Percentiles rank a stretch among this genome's conserved stretches.
Conservation (phyloP, 2,797 vertebrate genomes). For the Helarctos malayanus region DNA sequence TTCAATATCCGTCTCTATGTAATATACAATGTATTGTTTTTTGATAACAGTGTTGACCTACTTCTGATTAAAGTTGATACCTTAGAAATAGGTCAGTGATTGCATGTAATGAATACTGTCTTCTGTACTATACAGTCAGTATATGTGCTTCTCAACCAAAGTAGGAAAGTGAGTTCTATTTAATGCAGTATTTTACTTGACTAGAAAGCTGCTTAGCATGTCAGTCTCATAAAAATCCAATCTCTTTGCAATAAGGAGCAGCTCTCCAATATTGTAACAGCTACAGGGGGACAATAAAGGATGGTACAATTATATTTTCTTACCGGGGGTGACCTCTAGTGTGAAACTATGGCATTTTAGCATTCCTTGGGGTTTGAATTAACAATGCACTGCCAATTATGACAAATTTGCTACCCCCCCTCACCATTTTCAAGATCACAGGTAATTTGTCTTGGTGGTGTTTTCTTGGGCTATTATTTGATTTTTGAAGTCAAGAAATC, state of each 20-base stretch:
- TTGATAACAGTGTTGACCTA: conserved; percentile 28
- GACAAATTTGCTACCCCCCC: conserved; percentile 48
- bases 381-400: conserved; percentile 84
- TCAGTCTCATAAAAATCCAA: conserved; percentile 78
- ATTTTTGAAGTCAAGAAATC: conserved; percentile 63
- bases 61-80: conserved; percentile 61
- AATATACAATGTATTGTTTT: not conserved
- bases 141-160: conserved; percentile 67
- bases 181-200: conserved; percentile 77
- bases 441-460: conserved; percentile 56
- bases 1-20: not conserved
- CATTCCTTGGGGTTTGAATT: conserved; percentile 85
- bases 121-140: conserved; percentile 56
- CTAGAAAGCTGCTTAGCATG: conserved; percentile 78
- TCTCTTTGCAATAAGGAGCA: conserved; percentile 76
- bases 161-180: conserved; percentile 69
- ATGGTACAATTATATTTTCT: conserved; percentile 88
- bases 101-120: conserved; percentile 72
- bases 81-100: conserved; percentile 75
- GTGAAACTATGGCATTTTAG: conserved; percentile 90
- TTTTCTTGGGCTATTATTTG: conserved; percentile 60
- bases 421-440: not conserved
- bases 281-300: conserved; percentile 84
- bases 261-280: conserved; percentile 76
- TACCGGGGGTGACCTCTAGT: conserved; percentile 91